Conservation (phyloP, 2,113 vertebrate species). For the Megalops atlanticus region DNA sequence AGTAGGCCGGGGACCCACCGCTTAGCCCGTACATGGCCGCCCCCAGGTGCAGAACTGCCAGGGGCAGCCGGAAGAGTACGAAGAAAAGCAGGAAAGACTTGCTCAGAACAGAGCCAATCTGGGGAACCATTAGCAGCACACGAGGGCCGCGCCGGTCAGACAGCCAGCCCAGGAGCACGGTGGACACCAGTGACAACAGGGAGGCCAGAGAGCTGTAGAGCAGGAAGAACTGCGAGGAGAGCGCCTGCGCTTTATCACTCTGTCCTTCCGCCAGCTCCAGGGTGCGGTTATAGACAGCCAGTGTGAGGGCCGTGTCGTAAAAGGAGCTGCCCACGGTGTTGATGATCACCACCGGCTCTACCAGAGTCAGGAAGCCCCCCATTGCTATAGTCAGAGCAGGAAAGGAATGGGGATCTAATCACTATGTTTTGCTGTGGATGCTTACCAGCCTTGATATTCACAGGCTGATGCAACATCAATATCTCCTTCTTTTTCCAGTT, state of each 20-base stretch:
- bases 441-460: too few species aligned
- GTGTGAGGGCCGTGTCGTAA: conserved; percentile 50
- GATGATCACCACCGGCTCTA: conserved; percentile 54
- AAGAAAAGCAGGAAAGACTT: conserved; percentile 48
- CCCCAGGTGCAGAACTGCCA: conserved; percentile 47
- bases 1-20: conserved; percentile 50
- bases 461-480: too few species aligned
- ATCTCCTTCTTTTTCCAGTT: too few species aligned
- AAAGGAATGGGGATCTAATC: not conserved
- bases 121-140: conserved; percentile 45
- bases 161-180: conserved; percentile 39
- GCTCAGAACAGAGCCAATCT: conserved; percentile 48
- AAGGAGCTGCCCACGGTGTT: conserved; percentile 50
- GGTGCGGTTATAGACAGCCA: conserved; percentile 46
- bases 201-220: conserved; percentile 42
- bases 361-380: conserved; percentile 39
- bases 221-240: conserved; percentile 51
- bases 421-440: not conserved
- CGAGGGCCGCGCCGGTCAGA: conserved; percentile 46
- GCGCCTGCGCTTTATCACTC: conserved; percentile 43
- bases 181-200: conserved; percentile 48
- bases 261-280: conserved; percentile 39
- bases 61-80: conserved; percentile 39
- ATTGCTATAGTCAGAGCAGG: conserved; percentile 18
- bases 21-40: conserved; percentile 46